Evolutionary conservation across 2,888 invertebrate species (phyloP), one percentile per base, ranked within the genome.

Genomic region (Drosophila lacicola): DNA sequence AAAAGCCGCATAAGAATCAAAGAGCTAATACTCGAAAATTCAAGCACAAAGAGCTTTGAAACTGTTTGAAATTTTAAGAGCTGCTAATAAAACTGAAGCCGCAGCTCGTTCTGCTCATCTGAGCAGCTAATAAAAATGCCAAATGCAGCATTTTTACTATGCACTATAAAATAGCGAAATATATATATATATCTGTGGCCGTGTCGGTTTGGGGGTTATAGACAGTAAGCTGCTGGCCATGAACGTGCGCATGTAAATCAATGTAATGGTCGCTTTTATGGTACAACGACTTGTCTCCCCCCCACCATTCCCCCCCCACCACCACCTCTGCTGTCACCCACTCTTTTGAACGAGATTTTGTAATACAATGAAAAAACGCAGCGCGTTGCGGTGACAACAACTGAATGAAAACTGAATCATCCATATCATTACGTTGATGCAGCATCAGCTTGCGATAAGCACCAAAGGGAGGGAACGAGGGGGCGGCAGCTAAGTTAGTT

Each of bases 161-260:
- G 63, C 61, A 79, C 79, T 70, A 79, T 79, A 78, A 80, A 78
- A 79, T 71, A 62, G 45, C 47, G 60, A 60, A 61, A 51, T 29
- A 45, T 34, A 6, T 17, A 41, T 13, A 77, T 13, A 74, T 63
- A 72, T 67, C 58, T 54, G 63, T 19, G 49, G 36, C 39, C 49
- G 36, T 25, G 13, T 13, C 13, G 33, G 8, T 29, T 39, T 13
- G 37, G 56, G 41, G 53, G 74, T 74, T 68, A 75, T 74, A 68
- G 69, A 78, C 69, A 78, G 72, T 78, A 78, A 78, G 69, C 74
- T 78, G 55, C 56, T 74, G 39, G 64, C 69, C 74, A 64, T 57
- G 74, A 75, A 78, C 74, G 78, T 64, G 78, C 71, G 74, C 79
- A 80, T 80, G 79, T 80, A 80, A 80, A 80, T 80, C 82, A 80